Evolutionary conservation across 2,113 vertebrate species (phyloP), one percentile per base, ranked within the genome.

Genomic region (Mastomys natalensis): DNA sequence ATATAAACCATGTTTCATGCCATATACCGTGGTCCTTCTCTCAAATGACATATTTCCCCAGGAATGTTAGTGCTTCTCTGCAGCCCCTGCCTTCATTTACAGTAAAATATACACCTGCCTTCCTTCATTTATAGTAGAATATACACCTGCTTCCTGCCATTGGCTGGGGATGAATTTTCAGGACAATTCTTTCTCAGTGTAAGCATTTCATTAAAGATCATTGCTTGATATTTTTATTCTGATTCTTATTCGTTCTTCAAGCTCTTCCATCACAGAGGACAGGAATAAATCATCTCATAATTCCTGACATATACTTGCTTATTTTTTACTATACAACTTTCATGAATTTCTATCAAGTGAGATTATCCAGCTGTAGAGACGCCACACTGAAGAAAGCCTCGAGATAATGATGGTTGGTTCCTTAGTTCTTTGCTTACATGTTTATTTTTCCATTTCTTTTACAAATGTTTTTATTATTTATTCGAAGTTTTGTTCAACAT

Each of bases 281-380:
- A 58, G 37, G 19, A 4, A 22, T 22, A 81, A 55, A 5, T n/a
- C 19, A 10, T 81, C 10, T 31, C 34, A 55, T 81, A 12, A 11
- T 12, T n/a, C 53, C 5, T 81, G 53, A n/a, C 24, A 58, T n/a
- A 15, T 68, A 15, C 31, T 68, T 68, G 3, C 9, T 66, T 78
- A 34, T 9, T 53, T 53, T 2, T 34, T 78, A 3, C 6, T 24
- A 29, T 11, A 64, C 7, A 58, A 17, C 4, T 68, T 90, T 55
- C 62, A 77, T 51, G 77, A 60, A 82, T 64, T 90, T 85, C 58
- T 70, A 94, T 77, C 40, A 34, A 70, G 45, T 48, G 95, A 93
- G 21, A 81, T 37, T 16, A 48, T 66, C 3, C 62, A 45, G 8
- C 81, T 92, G 0, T 51, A 53, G 43, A 92, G 88, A 68, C 24